Percentiles rank a stretch among this genome's conserved stretches.
These are phyloP conservation scores for Maniola jurtina DNA, from an alignment of 1,140 invertebrate genomes.

Conservation along the genomic window DNA sequence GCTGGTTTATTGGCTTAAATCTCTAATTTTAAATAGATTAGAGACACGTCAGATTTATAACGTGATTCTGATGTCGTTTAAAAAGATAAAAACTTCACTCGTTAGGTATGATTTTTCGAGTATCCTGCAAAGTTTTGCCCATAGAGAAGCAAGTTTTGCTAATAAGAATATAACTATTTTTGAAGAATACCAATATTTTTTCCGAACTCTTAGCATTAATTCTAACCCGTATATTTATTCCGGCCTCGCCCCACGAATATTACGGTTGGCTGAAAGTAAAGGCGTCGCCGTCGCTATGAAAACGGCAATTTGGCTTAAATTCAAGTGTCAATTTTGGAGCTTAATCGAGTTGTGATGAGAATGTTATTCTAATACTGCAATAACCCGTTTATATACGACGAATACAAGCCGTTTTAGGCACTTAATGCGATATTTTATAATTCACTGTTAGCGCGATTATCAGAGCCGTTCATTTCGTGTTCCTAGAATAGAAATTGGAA, in stretches of 20 bases:
- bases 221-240: slow-evolving; percentile 19
- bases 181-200: neutral
- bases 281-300: slow-evolving; percentile 24
- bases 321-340: slow-evolving; percentile 28
- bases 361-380: slow-evolving; percentile 23
- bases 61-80: no score
- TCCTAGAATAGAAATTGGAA: neutral
- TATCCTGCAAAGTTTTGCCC: no score
- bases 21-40: no score
- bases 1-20: no score
- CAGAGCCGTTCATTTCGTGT: no score
- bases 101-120: no score
- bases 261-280: slow-evolving; percentile 26
- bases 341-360: slow-evolving; percentile 32
- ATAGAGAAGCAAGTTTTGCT: no score
- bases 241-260: slow-evolving; percentile 14
- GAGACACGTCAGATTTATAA: no score
- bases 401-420: neutral
- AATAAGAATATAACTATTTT: no score
- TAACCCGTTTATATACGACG: slow-evolving; percentile 16
- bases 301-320: slow-evolving; percentile 30
- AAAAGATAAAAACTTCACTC: no score
- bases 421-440: slow-evolving; percentile 3
- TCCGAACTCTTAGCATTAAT: slow-evolving; percentile 17
- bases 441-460: neutral